These are phyloP conservation scores for Euplexia lucipara DNA, from an alignment of 2,888 invertebrate genomes.

Conservation along the genomic window DNA sequence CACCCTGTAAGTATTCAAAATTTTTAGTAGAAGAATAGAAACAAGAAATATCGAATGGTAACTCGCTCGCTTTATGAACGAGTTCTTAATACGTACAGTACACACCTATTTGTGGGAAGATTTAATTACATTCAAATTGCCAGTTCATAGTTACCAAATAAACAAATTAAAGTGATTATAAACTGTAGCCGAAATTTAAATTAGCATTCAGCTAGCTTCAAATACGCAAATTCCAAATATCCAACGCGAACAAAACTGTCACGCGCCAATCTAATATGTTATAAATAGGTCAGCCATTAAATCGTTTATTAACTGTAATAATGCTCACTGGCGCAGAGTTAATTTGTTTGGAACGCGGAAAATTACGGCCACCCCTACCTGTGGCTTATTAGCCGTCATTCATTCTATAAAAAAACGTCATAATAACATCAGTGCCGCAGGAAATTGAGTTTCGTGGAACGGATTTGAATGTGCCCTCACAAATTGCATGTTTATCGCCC, in stretches of 20 bases:
- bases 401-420: conserved; percentile 66
- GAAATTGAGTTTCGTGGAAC: conserved; percentile 63
- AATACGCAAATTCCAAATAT: conserved; percentile 48
- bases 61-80: too few relatives aligned
- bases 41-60: too few relatives aligned
- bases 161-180: conserved; percentile 37
- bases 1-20: too few relatives aligned
- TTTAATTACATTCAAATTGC: too few relatives aligned
- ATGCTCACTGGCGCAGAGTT: conserved; percentile 75
- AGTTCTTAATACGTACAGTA: too few relatives aligned
- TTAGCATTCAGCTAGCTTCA: conserved; percentile 35
- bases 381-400: conserved; percentile 67
- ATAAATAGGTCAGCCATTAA: conserved; percentile 77
- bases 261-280: conserved; percentile 73
- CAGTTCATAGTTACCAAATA: conserved; percentile 10
- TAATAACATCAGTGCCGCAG: conserved; percentile 56
- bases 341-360: conserved; percentile 76
- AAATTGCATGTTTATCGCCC: conserved; percentile 54
- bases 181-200: conserved; percentile 31
- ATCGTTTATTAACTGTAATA: conserved; percentile 78
- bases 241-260: conserved; percentile 65
- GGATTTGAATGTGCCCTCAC: conserved; percentile 53
- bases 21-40: too few relatives aligned
- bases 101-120: too few relatives aligned
- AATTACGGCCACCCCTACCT: conserved; percentile 70